phyloP scores from a whole-genome alignment of 2,888 invertebrate genomes.

The Mystacides longicornis region DNA sequence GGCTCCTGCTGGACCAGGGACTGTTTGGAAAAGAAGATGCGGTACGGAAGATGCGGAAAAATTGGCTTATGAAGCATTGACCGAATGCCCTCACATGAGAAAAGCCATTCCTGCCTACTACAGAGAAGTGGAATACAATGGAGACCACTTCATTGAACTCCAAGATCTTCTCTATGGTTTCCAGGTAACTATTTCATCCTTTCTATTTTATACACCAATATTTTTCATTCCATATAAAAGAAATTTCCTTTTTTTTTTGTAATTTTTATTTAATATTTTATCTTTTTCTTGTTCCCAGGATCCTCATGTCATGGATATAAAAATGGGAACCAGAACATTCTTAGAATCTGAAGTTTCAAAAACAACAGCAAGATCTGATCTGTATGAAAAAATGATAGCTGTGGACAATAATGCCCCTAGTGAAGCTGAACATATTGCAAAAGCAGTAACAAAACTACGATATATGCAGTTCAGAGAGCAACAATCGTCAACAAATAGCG shows the following conservation, averaged over 20 bases:
- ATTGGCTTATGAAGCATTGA: conserved; percentile 71
- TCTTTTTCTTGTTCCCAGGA: conserved; percentile 42
- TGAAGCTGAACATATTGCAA: conserved; percentile 66
- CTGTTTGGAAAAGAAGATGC: conserved; percentile 86
- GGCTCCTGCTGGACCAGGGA: conserved; percentile 87
- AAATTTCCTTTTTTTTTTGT: background rate
- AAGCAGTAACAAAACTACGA: conserved; percentile 88
- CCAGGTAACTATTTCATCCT: conserved; percentile 34
- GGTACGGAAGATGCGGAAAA: conserved; percentile 67
- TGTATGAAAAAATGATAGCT: conserved; percentile 93
- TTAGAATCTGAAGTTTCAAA: conserved; percentile 92
- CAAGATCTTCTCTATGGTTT: conserved; percentile 90
- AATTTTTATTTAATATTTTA: background rate
- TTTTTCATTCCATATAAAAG: background rate
- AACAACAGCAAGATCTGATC: conserved; percentile 71
- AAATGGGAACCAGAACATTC: conserved; percentile 94
- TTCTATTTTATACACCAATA: background rate
- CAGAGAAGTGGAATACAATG: conserved; percentile 70
- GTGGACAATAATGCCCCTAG: conserved; percentile 85
- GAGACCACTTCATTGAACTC: conserved; percentile 85
- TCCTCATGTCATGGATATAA: conserved; percentile 95
- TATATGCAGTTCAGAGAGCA: conserved; percentile 96
- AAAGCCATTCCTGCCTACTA: conserved; percentile 78
- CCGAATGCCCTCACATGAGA: conserved; percentile 62
- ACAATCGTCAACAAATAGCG: conserved; percentile 84